These are phyloP conservation scores for Pyrocephalus nanus DNA, from an alignment of 2,797 vertebrate species.

Conservation along the genomic window DNA sequence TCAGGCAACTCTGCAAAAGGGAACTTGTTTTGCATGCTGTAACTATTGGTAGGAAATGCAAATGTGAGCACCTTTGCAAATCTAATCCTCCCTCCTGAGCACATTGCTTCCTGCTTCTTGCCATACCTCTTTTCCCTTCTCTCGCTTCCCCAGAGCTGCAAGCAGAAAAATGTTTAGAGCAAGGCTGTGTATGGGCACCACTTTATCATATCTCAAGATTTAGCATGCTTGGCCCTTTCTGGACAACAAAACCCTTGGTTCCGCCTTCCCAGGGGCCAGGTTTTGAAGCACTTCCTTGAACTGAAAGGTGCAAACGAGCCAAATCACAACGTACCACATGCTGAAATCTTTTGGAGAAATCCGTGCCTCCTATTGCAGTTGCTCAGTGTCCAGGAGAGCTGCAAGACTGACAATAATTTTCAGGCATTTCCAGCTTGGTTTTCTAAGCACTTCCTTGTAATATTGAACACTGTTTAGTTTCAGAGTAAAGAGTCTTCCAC, in stretches of 20 bases:
- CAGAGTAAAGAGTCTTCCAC: neutral
- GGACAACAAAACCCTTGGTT: neutral
- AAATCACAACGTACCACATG: neutral
- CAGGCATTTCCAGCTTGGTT: neutral
- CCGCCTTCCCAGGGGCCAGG: neutral
- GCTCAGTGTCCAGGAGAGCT: neutral
- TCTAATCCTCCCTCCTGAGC: neutral
- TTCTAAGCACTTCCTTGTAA: neutral
- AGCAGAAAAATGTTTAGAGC: neutral
- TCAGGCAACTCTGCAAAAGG: neutral
- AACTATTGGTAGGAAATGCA: neutral
- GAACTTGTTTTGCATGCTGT: neutral
- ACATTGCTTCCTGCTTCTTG: neutral
- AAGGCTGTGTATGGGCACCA: neutral
- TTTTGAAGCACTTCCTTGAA: neutral
- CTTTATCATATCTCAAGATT: neutral
- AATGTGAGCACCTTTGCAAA: neutral
- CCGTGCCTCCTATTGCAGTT: neutral
- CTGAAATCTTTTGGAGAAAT: neutral
- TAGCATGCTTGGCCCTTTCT: neutral
- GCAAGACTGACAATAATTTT: neutral
- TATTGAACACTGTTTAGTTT: neutral
- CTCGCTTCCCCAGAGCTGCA: neutral
- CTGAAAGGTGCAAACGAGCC: neutral
- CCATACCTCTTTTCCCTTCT: neutral